Evolutionary conservation across 2,888 invertebrate genomes (phyloP), one percentile per base, ranked within the genome.

Genomic region (Clepsis dumicolana): DNA sequence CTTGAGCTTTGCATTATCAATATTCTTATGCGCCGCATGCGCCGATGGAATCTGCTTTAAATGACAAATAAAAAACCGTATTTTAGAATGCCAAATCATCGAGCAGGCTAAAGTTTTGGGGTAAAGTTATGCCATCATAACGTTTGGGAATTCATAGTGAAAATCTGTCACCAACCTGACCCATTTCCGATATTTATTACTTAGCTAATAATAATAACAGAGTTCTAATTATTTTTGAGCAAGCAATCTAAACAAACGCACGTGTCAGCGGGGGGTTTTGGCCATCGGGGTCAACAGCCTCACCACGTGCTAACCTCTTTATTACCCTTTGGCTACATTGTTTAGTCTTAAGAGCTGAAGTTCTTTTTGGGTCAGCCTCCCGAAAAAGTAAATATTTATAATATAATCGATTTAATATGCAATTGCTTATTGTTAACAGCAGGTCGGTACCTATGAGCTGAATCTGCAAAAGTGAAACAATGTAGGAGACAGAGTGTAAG

Each of bases 241-340:
- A 83, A 86, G 82, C 79, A 81, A 38, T 74, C 74, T 76, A 73
- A 70, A 70, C 72, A 76, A 78, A 78, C 79, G 75, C 84, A 85
- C 80, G 82, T 83, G 84, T 75, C 75, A 81, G 77, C 75, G 77
- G 79, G 71, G 66, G 65, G 82, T 80, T 85, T 85, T 77, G 84
- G 81, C 71, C 72, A 81, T 74, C 67, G 74, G 73, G 88, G 86
- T 90, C 87, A 83, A 77, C 74, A 80, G 74, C 86, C 89, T 73
- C 63, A 77, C 80, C 89, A 89, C 85, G 86, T 89, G 88, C 80
- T 81, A 74, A 73, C 72, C 75, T 76, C 72, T 85, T 86, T 84
- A 85, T 81, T 84, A 81, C 75, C 79, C 62, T 63, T 52, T 65
- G 68, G 68, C 63, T 59, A 64, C 64, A 64, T 64, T 68, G 68